These are phyloP conservation scores for Conus betulinus DNA, from an alignment of 1,140 invertebrate species.

Conservation along the genomic window DNA sequence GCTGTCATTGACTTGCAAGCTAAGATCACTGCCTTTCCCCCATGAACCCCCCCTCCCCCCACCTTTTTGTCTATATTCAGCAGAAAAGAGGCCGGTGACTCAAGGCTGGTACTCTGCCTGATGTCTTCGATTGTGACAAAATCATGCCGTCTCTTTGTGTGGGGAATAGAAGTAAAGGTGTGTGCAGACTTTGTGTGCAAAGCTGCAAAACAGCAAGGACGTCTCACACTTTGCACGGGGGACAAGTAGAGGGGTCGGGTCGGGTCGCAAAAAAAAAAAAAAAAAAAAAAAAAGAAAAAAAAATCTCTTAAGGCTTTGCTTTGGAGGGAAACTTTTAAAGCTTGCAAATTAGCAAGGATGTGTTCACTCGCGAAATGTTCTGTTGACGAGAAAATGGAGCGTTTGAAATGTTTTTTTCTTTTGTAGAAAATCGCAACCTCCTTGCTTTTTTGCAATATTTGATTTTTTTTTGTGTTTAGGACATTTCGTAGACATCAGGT, in stretches of 20 bases:
- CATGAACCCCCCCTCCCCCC: background rate
- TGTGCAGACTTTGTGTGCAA: conserved; percentile 8
- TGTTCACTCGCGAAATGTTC: background rate
- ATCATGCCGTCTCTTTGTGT: conserved; percentile 22
- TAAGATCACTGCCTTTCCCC: background rate
- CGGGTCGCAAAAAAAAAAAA: too few species aligned
- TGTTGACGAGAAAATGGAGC: background rate
- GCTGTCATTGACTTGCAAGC: background rate
- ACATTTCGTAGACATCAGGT: conserved; percentile 26
- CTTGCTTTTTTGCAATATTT: conserved; percentile 19
- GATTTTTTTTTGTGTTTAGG: conserved; percentile 8
- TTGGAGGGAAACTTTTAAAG: too few species aligned
- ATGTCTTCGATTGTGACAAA: conserved; percentile 21
- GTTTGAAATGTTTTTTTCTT: background rate
- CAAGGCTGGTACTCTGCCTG: conserved; percentile 28
- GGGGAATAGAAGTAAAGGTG: conserved; percentile 12
- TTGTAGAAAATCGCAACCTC: background rate
- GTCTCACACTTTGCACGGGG: background rate
- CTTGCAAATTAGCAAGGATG: conserved; percentile 13
- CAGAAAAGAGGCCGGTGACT: conserved; percentile 26
- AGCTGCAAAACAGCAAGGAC: conserved; percentile 23
- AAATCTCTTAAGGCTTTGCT: too few species aligned
- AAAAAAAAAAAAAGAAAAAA: too few species aligned
- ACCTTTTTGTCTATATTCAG: conserved; percentile 10
- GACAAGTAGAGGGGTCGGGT: too few species aligned